Percentiles rank a stretch among this genome's conserved stretches.
Conservation (phyloP, 2,888 invertebrate species). For the Ypsolopha scabrella region DNA sequence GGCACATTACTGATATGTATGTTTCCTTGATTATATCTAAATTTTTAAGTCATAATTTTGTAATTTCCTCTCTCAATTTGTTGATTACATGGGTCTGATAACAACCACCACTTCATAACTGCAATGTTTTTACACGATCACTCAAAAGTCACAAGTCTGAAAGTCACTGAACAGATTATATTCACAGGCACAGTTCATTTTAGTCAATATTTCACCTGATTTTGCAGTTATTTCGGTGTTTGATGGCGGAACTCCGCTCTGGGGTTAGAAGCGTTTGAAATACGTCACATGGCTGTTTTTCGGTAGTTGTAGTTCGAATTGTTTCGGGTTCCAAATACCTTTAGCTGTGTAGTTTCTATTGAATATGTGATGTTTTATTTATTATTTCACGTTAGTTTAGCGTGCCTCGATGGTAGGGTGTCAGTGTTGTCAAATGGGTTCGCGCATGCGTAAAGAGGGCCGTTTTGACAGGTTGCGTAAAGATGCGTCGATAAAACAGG, state of each 20-base stretch:
- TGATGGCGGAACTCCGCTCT: conserved; percentile 39
- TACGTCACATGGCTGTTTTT: conserved; percentile 3
- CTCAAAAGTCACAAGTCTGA: too few species aligned
- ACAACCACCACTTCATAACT: background rate
- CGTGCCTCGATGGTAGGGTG: conserved; percentile 31
- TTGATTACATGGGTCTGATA: conserved; percentile 10
- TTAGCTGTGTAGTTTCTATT: conserved; percentile 20
- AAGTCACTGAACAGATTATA: conserved; percentile 12
- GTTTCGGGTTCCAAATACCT: background rate
- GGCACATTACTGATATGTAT: conserved; percentile 67
- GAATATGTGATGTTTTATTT: conserved; percentile 22
- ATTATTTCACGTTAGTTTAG: conserved; percentile 43
- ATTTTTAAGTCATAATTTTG: conserved; percentile 6
- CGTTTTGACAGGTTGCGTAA: conserved; percentile 37
- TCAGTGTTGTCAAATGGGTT: conserved; percentile 41
- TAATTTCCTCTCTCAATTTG: background rate
- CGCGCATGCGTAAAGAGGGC: conserved; percentile 39
- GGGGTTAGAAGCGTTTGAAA: conserved; percentile 7
- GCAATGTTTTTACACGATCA: too few species aligned
- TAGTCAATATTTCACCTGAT: conserved; percentile 20
- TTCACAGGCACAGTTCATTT: conserved; percentile 20
- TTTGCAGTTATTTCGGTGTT: conserved; percentile 27
- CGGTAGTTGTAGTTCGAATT: conserved; percentile 2
- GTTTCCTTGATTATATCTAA: conserved; percentile 35
- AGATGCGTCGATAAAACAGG: conserved; percentile 50